A percentile compares a stretch with the other conserved stretches of the same genome.
These are phyloP conservation scores for Drosophila neutralis DNA, from an alignment of 2,888 invertebrate genomes.

Conservation along the genomic window DNA sequence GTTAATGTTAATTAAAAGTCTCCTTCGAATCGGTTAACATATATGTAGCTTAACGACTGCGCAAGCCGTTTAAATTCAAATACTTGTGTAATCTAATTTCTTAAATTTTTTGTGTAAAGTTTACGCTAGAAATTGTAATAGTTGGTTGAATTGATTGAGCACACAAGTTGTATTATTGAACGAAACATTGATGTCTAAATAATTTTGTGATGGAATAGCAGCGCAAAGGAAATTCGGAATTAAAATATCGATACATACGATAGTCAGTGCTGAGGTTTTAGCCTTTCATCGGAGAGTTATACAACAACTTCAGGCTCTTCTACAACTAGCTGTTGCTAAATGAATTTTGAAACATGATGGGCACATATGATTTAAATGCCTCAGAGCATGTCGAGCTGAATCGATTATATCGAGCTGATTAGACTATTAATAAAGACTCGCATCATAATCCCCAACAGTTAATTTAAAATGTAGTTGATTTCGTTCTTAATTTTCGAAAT, in stretches of 20 bases:
- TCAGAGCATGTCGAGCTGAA: neutral
- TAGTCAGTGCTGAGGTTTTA: neutral
- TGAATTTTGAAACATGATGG: neutral
- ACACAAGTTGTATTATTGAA: too few relatives aligned
- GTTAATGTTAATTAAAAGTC: constrained; percentile 8
- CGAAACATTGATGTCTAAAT: neutral
- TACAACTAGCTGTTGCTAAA: neutral
- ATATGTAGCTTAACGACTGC: neutral
- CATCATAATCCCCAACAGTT: neutral
- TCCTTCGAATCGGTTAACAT: neutral
- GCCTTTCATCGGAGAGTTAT: neutral
- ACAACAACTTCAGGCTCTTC: neutral
- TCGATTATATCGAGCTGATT: neutral
- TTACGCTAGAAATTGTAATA: neutral
- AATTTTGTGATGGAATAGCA: neutral
- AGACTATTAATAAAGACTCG: neutral
- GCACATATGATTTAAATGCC: neutral
- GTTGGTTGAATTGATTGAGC: neutral
- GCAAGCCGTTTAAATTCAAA: neutral
- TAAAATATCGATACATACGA: neutral
- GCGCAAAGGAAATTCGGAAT: neutral
- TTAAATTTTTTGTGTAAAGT: neutral
- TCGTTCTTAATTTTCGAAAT: neutral
- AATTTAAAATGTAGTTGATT: neutral
- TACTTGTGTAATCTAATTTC: neutral